A percentile compares a stretch with the other conserved stretches of the same genome.
phyloP scores from a whole-genome alignment of 1,140 invertebrate genomes.

The Brachionus manjavacas region DNA sequence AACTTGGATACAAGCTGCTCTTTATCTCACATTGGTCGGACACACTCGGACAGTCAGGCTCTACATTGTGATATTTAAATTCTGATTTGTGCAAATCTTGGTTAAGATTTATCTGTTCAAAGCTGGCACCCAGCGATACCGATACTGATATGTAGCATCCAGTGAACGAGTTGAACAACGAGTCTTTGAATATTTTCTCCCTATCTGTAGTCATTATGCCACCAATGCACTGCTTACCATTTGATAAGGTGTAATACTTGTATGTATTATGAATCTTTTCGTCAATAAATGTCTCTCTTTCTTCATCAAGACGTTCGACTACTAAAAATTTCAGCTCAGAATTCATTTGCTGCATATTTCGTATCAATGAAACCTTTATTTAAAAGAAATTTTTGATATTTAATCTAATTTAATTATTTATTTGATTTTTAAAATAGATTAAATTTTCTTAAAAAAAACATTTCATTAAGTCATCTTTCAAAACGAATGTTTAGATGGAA shows the following conservation, averaged over 20 bases:
- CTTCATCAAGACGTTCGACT: conserved; percentile 15
- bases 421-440: not conserved
- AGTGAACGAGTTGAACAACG: conserved; percentile 2
- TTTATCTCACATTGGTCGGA: conserved; percentile 37
- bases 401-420: too few species aligned
- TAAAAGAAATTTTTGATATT: not conserved
- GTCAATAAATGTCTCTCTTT: conserved; percentile 21
- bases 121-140: not conserved
- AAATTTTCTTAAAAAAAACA: not conserved
- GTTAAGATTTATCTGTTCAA: conserved; percentile 22
- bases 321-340: not conserved
- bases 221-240: conserved; percentile 35
- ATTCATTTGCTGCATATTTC: not conserved
- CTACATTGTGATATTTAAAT: conserved; percentile 17
- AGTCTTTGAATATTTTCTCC: conserved; percentile 39
- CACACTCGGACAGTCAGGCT: not conserved
- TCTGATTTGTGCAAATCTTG: conserved; percentile 18
- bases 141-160: conserved; percentile 2
- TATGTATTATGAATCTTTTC: not conserved
- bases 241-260: not conserved
- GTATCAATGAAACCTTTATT: not conserved
- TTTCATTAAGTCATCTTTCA: too few species aligned
- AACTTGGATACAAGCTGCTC: not conserved
- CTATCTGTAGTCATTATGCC: conserved; percentile 23
- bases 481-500: too few species aligned